A percentile compares a stretch with the other conserved stretches of the same genome.
Conservation (phyloP, 2,888 invertebrate genomes). For the Carcina quercana region DNA sequence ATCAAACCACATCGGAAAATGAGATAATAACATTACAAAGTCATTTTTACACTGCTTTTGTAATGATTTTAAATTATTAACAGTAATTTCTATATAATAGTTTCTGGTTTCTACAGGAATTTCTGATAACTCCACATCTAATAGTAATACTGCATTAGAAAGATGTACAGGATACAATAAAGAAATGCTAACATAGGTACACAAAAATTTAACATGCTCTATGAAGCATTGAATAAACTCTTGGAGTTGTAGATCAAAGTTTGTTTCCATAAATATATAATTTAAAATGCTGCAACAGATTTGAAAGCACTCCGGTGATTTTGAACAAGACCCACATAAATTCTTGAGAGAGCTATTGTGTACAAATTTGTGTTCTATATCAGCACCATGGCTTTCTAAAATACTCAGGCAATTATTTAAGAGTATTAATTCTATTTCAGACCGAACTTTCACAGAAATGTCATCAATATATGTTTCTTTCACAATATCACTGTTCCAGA, state of each 20-base stretch:
- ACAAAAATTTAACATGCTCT: slow-evolving; percentile 27
- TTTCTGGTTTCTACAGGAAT: slow-evolving; percentile 23
- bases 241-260: slow-evolving; percentile 35
- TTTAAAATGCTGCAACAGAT: slow-evolving; percentile 45
- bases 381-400: slow-evolving; percentile 21
- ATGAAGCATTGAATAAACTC: slow-evolving; percentile 38
- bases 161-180: slow-evolving; percentile 40
- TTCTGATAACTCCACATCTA: slow-evolving; percentile 38
- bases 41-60: slow-evolving; percentile 35
- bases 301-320: slow-evolving; percentile 48
- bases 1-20: slow-evolving; percentile 57
- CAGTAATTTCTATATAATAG: slow-evolving; percentile 27
- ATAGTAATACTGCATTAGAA: slow-evolving; percentile 31
- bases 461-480: slow-evolving; percentile 22
- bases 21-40: slow-evolving; percentile 50
- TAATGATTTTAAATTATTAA: slow-evolving; percentile 30
- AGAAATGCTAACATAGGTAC: slow-evolving; percentile 23
- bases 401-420: slow-evolving; percentile 28
- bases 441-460: slow-evolving; percentile 44
- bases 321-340: slow-evolving; percentile 34
- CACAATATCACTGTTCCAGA: slow-evolving; percentile 28
- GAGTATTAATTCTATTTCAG: slow-evolving; percentile 41
- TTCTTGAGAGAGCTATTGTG: slow-evolving; percentile 22
- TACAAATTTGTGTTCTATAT: slow-evolving; percentile 24
- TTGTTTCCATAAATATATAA: slow-evolving; percentile 39